Conservation (phyloP, 2,888 invertebrate species). For the Tipula unca region DNA sequence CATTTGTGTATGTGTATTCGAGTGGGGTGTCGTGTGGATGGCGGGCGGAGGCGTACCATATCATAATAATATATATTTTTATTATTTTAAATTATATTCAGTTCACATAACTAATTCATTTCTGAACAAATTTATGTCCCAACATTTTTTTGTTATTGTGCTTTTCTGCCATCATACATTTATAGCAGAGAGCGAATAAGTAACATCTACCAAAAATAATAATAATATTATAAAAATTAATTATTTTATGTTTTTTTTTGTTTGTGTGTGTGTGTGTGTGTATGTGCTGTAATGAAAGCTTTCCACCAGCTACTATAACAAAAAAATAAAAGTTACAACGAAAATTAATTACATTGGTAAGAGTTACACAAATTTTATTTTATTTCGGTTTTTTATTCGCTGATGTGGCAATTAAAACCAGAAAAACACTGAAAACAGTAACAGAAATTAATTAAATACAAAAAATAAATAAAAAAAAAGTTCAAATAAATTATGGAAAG, state of each 20-base stretch:
- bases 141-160: neutral
- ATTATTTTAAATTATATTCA: neutral
- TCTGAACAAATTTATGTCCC: neutral
- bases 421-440: neutral
- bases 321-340: neutral
- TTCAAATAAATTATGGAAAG: constrained; percentile 8
- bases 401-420: constrained; percentile 8
- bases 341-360: constrained; percentile 14
- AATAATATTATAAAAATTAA: neutral
- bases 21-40: neutral
- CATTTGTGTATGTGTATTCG: neutral
- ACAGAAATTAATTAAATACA: neutral
- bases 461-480: neutral
- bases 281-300: neutral
- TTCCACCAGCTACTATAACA: neutral
- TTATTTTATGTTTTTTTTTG: neutral
- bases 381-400: neutral
- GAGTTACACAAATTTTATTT: neutral
- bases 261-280: neutral
- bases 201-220: neutral
- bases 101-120: constrained; percentile 14
- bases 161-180: neutral
- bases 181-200: neutral
- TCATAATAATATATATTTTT: neutral
- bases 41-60: neutral